Evolutionary conservation across 2,113 vertebrate genomes (phyloP).

Genomic region (Prionailurus bengalensis): DNA sequence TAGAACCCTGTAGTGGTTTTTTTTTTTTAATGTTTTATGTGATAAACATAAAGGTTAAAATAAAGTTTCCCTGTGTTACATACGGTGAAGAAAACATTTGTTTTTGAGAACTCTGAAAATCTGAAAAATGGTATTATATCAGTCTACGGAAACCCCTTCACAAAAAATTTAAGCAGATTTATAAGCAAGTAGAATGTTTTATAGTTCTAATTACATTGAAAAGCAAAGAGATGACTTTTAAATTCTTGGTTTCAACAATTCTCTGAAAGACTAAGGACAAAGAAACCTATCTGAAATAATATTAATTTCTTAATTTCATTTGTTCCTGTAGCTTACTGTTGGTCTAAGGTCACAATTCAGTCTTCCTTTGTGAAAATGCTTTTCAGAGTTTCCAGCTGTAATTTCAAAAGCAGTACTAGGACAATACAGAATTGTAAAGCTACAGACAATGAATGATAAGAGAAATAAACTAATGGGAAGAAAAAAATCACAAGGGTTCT

Average conservation of each 20-base stretch:
- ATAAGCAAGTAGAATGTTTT: not conserved
- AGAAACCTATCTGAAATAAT: not conserved
- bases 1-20: not conserved
- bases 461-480: slow-evolving; percentile 11
- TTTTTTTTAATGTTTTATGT: not conserved
- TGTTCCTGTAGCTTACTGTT: slow-evolving; percentile 1
- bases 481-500: not conserved
- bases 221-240: not conserved
- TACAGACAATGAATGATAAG: not conserved
- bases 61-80: not conserved
- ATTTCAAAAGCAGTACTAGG: slow-evolving; percentile 1
- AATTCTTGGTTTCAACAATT: slow-evolving; percentile 37
- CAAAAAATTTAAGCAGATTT: slow-evolving; percentile 14
- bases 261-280: slow-evolving; percentile 17
- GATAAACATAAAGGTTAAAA: slow-evolving; percentile 29
- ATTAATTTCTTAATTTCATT: slow-evolving; percentile 28
- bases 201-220: not conserved
- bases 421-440: slow-evolving; percentile 33
- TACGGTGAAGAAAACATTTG: not conserved
- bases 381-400: slow-evolving; percentile 28
- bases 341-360: slow-evolving; percentile 31
- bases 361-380: slow-evolving; percentile 53
- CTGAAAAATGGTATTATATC: not conserved
- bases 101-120: not conserved
- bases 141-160: slow-evolving; percentile 29